These are phyloP conservation scores for Drosophila simulans DNA, from an alignment of 1,140 invertebrate genomes.

Conservation along the genomic window DNA sequence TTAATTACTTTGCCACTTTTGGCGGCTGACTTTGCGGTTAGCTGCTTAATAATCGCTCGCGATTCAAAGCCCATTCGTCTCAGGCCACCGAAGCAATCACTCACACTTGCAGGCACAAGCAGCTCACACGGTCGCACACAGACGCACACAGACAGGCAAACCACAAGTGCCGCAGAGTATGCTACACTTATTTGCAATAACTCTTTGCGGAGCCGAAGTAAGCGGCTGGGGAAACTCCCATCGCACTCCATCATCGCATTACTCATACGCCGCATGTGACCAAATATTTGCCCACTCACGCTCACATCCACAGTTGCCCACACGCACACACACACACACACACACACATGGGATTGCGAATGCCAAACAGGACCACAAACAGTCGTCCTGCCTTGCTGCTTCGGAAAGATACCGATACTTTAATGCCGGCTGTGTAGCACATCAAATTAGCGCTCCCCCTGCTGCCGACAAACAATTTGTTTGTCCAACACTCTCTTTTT, in stretches of 20 bases:
- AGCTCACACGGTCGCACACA: constrained; percentile 18
- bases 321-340: neutral
- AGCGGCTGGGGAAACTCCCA: constrained; percentile 1
- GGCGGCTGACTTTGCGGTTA: constrained; percentile 61
- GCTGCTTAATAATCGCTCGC: constrained; percentile 58
- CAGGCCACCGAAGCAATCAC: constrained; percentile 30
- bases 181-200: constrained; percentile 61
- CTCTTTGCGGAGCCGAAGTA: constrained; percentile 14
- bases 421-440: constrained; percentile 15
- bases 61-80: constrained; percentile 72
- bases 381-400: constrained; percentile 14
- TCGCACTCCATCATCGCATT: constrained; percentile 36
- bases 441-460: constrained; percentile 50
- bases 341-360: neutral
- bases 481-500: constrained; percentile 44
- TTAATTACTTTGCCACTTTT: constrained; percentile 74
- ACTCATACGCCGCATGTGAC: constrained; percentile 51
- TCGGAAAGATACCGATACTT: constrained; percentile 42
- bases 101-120: constrained; percentile 2
- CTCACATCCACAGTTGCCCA: constrained; percentile 8
- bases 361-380: constrained; percentile 12
- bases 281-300: constrained; percentile 55
- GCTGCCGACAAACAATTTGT: constrained; percentile 35
- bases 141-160: neutral
- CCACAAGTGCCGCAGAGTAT: constrained; percentile 59